phyloP scores from a whole-genome alignment of 2,113 vertebrate genomes.

The Aspidoscelis tigris region DNA sequence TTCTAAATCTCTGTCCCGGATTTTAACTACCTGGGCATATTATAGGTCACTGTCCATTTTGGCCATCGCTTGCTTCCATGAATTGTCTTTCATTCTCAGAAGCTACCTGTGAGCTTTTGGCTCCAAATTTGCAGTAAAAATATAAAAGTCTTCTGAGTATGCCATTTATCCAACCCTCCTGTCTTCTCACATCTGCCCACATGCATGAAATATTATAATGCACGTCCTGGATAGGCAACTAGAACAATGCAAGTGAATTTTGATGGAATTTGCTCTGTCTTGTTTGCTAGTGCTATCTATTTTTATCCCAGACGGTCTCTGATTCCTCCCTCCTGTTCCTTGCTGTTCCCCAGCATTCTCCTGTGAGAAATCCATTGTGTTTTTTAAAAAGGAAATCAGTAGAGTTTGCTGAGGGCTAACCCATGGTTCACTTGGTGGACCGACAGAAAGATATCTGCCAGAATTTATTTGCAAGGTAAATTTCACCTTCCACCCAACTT shows the following conservation, averaged over 20 bases:
- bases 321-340: conserved; percentile 6
- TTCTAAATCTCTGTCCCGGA: neutral
- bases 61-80: neutral
- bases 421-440: neutral
- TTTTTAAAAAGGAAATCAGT: conserved; percentile 3
- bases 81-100: neutral
- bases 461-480: conserved; percentile 4
- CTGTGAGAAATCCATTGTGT: neutral
- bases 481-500: neutral
- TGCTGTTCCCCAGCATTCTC: neutral
- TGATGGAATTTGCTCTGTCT: neutral
- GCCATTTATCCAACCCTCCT: conserved; percentile 16
- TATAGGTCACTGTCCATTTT: neutral
- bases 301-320: conserved; percentile 17
- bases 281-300: conserved; percentile 16
- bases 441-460: neutral
- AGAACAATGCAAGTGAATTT: conserved; percentile 17
- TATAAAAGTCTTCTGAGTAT: conserved; percentile 1
- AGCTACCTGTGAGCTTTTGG: neutral
- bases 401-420: conserved; percentile 2
- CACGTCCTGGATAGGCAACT: neutral
- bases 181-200: conserved; percentile 10
- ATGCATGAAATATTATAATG: conserved; percentile 35
- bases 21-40: neutral
- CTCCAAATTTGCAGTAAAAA: conserved; percentile 5